Conservation (phyloP, 2,113 vertebrate species). For the Apteryx owenii region DNA sequence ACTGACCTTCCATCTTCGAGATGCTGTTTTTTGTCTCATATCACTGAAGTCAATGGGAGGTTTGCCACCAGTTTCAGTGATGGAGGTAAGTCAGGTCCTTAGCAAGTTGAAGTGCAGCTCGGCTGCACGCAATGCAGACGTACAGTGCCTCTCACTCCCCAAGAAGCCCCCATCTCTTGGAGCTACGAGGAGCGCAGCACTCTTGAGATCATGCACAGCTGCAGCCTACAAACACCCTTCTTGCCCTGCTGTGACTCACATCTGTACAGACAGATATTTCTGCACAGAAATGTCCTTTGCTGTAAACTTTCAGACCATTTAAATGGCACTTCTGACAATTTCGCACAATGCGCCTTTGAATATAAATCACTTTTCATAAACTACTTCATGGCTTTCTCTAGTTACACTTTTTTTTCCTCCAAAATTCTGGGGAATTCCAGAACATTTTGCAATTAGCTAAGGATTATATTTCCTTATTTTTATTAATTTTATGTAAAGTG, state of each 20-base stretch:
- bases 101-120: background rate
- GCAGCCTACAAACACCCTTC: rapidly evolving
- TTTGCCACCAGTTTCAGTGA: rapidly evolving
- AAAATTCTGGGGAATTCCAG: conserved; percentile 84
- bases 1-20: background rate
- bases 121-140: rapidly evolving
- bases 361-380: conserved; percentile 19
- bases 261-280: background rate
- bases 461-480: conserved; percentile 91
- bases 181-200: background rate
- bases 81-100: background rate
- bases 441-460: conserved; percentile 86
- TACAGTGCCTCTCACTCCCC: background rate
- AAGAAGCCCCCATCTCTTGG: background rate
- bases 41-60: background rate
- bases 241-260: background rate
- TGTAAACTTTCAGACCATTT: conserved; percentile 1
- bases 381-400: conserved; percentile 37
- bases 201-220: background rate
- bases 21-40: background rate
- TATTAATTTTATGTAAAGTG: conserved; percentile 91
- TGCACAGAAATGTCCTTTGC: background rate
- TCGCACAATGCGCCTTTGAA: conserved; percentile 13
- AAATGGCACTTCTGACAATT: background rate
- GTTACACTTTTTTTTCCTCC: background rate